Percentiles rank a stretch among this genome's conserved stretches.
Evolutionary conservation across 2,797 vertebrate genomes (phyloP).

Genomic region (Oryzias dopingdopingensis): DNA sequence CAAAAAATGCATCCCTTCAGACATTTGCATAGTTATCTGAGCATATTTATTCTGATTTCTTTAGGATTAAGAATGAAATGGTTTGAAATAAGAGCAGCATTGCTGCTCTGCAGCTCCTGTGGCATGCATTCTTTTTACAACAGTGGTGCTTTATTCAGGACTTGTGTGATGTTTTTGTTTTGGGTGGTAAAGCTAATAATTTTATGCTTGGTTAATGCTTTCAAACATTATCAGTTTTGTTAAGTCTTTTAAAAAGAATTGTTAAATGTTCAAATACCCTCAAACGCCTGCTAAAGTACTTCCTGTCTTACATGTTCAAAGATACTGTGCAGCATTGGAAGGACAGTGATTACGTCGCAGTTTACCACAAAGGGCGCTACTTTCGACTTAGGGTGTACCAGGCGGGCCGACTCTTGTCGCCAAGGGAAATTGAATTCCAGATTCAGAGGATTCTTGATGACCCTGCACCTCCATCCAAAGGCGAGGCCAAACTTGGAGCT

Average conservation of each 20-base stretch:
- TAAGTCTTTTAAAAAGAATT: not conserved
- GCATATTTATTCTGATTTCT: no score
- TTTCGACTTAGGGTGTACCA: constrained; percentile 83
- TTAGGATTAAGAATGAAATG: no score
- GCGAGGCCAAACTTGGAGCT: constrained; percentile 85
- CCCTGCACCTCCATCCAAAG: constrained; percentile 70
- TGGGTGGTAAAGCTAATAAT: no score
- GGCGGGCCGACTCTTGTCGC: constrained; percentile 80
- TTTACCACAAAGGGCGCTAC: constrained; percentile 86
- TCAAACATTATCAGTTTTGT: no score
- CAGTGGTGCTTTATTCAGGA: no score
- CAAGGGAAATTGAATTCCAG: constrained; percentile 86
- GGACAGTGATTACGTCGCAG: constrained; percentile 85
- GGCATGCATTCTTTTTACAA: no score
- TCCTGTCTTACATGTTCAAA: constrained; percentile 37
- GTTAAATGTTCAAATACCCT: not conserved
- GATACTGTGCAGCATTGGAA: constrained; percentile 83
- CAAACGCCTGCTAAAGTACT: not conserved
- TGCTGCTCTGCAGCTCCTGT: no score
- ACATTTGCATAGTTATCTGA: no score
- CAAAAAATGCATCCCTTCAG: no score
- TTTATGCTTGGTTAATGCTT: no score
- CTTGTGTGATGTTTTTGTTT: no score
- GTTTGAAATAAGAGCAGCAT: no score
- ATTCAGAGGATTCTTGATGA: constrained; percentile 87